These are phyloP conservation scores for Ctena decussata DNA, from an alignment of 2,888 invertebrate species.

Conservation along the genomic window DNA sequence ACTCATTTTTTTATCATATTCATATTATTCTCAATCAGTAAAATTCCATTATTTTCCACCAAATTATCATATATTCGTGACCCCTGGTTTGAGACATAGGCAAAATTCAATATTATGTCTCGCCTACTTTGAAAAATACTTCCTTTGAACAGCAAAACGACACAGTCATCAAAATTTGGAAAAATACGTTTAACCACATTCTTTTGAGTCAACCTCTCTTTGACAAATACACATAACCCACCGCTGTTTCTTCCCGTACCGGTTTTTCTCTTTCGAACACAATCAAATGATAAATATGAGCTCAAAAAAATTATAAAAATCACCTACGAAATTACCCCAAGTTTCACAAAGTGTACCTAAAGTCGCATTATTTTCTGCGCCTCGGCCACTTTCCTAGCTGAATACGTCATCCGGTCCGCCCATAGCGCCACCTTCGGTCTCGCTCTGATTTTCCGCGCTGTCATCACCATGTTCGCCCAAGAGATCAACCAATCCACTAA, in stretches of 20 bases:
- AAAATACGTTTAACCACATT: slow-evolving; percentile 11
- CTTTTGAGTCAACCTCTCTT: not conserved
- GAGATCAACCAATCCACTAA: too few species aligned
- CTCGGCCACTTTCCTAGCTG: too few species aligned
- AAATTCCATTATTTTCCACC: slow-evolving; percentile 33
- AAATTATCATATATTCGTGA: slow-evolving; percentile 24
- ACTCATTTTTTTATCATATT: slow-evolving; percentile 4
- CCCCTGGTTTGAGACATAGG: slow-evolving; percentile 16
- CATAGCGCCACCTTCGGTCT: too few species aligned
- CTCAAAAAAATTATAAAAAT: slow-evolving; percentile 18
- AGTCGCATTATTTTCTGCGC: too few species aligned
- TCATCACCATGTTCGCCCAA: too few species aligned
- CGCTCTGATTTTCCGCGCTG: too few species aligned
- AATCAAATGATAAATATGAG: slow-evolving; percentile 21
- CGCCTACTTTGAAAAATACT: slow-evolving; percentile 4
- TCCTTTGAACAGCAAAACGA: slow-evolving; percentile 21
- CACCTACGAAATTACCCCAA: slow-evolving; percentile 11
- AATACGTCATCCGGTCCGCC: too few species aligned
- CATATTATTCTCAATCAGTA: slow-evolving; percentile 25
- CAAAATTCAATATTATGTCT: slow-evolving; percentile 13
- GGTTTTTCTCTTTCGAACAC: not conserved
- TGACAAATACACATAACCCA: slow-evolving; percentile 27
- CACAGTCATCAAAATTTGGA: slow-evolving; percentile 24
- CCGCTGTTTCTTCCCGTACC: slow-evolving; percentile 15
- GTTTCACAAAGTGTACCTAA: slow-evolving; percentile 23